These are phyloP conservation scores for Calidris pygmaea DNA, from an alignment of 2,113 vertebrate species.

Conservation along the genomic window DNA sequence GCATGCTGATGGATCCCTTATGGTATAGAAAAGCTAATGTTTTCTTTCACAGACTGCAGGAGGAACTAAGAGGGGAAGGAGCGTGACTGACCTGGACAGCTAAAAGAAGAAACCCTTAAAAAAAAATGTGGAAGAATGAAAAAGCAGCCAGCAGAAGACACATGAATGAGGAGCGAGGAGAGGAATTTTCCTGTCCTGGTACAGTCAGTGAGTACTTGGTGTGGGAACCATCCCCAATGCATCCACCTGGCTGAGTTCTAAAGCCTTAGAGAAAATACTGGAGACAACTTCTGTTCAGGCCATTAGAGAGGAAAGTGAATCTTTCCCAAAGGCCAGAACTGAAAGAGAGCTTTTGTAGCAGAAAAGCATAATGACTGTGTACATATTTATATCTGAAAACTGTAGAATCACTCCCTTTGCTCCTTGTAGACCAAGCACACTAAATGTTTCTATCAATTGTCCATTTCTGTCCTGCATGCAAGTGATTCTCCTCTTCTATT, in stretches of 20 bases:
- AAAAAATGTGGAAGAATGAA: neutral
- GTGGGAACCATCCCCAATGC: neutral
- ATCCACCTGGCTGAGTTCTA: neutral
- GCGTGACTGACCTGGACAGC: neutral
- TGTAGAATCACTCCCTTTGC: neutral
- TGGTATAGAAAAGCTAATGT: constrained; percentile 22
- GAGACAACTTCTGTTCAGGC: neutral
- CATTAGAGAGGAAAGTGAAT: neutral
- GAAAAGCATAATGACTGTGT: neutral
- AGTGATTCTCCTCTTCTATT: neutral
- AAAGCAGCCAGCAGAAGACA: neutral
- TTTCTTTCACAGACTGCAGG: constrained; percentile 12
- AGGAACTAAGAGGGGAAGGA: neutral
- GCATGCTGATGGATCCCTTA: constrained; percentile 15
- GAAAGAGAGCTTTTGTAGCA: neutral
- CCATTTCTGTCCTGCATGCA: neutral
- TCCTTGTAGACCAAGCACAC: neutral
- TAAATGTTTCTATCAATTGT: neutral
- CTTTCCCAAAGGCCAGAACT: neutral
- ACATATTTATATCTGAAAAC: neutral
- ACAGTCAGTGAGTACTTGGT: neutral
- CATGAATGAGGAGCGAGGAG: neutral
- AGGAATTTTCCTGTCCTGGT: neutral
- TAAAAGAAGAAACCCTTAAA: constrained; percentile 14
- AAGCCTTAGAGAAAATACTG: neutral